A percentile compares a stretch with the other conserved stretches of the same genome.
phyloP scores from a whole-genome alignment of 2,113 vertebrate genomes.

The Australoheros scitulus region DNA sequence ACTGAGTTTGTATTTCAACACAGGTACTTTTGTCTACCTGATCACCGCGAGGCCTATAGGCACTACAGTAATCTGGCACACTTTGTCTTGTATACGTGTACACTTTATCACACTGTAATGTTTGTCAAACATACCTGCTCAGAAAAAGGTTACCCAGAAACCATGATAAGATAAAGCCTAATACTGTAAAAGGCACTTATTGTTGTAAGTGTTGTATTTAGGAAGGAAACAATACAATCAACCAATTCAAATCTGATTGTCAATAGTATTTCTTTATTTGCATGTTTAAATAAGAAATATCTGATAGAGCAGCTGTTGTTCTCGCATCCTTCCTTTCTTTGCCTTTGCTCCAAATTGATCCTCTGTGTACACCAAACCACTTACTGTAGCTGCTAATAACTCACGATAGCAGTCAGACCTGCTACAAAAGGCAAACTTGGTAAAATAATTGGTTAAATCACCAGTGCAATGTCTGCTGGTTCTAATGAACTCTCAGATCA shows the following conservation, averaged over 20 bases:
- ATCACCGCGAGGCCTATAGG: background rate
- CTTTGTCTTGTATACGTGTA: constrained; percentile 19
- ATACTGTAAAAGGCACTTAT: constrained; percentile 16
- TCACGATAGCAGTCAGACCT: background rate
- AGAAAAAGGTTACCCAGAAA: constrained; percentile 11
- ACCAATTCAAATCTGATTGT: background rate
- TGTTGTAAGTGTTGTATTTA: background rate
- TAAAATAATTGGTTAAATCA: background rate
- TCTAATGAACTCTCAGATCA: too few species aligned
- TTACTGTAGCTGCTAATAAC: background rate
- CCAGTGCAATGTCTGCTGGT: too few species aligned
- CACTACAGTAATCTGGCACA: background rate
- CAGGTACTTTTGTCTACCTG: background rate
- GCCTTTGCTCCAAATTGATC: background rate
- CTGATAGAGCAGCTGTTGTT: background rate
- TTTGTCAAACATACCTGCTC: background rate
- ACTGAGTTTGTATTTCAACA: too few species aligned
- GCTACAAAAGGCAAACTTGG: background rate
- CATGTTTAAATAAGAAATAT: constrained; percentile 1
- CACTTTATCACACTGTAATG: constrained; percentile 18
- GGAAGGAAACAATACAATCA: constrained; percentile 30
- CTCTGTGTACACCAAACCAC: background rate
- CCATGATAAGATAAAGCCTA: constrained; percentile 49
- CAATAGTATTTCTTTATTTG: background rate
- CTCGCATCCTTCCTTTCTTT: background rate